Evolutionary conservation across 2,113 vertebrate genomes (phyloP).

Genomic region (rabbit (Oryctolagus cuniculus)): DNA sequence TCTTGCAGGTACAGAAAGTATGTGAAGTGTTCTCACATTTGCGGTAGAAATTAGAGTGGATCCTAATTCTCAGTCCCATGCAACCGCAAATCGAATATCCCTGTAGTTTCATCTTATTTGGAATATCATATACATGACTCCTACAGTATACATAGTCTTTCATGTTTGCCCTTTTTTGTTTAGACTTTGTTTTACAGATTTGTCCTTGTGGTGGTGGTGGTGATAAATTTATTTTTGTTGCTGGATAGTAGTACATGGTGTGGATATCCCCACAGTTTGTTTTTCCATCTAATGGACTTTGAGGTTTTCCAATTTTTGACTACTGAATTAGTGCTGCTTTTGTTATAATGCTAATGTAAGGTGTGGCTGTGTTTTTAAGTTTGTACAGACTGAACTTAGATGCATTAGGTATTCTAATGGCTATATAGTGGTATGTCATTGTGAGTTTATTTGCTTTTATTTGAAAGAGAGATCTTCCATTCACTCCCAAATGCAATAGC

Average conservation of each 20-base stretch:
- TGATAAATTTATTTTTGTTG: neutral
- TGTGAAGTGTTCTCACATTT: neutral
- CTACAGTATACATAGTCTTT: neutral
- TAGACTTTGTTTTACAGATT: neutral
- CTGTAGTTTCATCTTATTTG: slow-evolving; percentile 25
- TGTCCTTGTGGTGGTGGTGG: neutral
- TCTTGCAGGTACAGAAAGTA: neutral
- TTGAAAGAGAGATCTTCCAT: too few relatives aligned
- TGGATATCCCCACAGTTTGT: neutral
- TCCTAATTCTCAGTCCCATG: neutral
- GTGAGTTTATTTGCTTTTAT: too few relatives aligned
- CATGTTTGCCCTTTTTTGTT: neutral
- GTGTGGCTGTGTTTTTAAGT: too few relatives aligned
- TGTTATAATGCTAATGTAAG: too few relatives aligned
- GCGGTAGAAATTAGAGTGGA: neutral
- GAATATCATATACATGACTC: neutral
- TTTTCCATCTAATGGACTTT: neutral
- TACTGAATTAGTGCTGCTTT: neutral
- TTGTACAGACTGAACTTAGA: too few relatives aligned
- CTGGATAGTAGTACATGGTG: neutral
- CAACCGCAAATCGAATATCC: neutral
- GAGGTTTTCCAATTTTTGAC: neutral
- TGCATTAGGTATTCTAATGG: too few relatives aligned
- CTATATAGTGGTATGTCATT: too few relatives aligned
- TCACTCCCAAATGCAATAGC: too few relatives aligned